A percentile compares a stretch with the other conserved stretches of the same genome.
phyloP scores from a whole-genome alignment of 1,140 invertebrate genomes.

The Saccostrea echinata region DNA sequence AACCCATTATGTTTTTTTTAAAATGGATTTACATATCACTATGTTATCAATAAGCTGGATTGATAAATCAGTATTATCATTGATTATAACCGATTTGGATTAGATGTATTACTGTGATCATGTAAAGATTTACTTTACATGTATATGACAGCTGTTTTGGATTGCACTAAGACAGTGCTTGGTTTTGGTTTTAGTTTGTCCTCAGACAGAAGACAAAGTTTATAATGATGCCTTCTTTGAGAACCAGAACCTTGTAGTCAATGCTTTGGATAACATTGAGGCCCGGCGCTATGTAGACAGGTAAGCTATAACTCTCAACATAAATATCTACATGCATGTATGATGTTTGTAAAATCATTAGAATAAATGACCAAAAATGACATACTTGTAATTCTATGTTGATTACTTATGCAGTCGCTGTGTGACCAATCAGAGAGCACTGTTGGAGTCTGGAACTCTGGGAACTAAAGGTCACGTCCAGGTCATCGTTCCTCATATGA shows the following conservation, averaged over 20 bases:
- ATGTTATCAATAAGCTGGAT: too few species aligned
- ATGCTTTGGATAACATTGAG: slow-evolving; percentile 98
- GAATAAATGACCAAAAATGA: not conserved
- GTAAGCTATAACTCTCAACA: slow-evolving; percentile 53
- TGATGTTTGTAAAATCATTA: too few species aligned
- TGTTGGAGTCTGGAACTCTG: slow-evolving; percentile 98
- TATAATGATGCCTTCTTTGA: slow-evolving; percentile 98
- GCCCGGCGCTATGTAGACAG: slow-evolving; percentile 85
- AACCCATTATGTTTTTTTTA: too few species aligned
- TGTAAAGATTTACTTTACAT: not conserved
- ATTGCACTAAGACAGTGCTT: not conserved
- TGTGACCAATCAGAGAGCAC: slow-evolving; percentile 96
- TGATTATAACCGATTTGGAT: too few species aligned
- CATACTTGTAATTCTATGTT: not conserved
- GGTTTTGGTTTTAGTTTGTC: slow-evolving; percentile 79
- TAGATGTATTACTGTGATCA: not conserved
- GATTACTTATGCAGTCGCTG: slow-evolving; percentile 85
- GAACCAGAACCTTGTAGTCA: slow-evolving; percentile 93
- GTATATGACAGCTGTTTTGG: not conserved
- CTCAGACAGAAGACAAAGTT: slow-evolving; percentile 92
- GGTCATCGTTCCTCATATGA: slow-evolving; percentile 93
- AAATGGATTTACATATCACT: too few species aligned
- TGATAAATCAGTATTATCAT: too few species aligned
- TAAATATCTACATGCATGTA: too few species aligned
- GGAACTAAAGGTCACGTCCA: slow-evolving; percentile 99